Percentiles rank a stretch among this genome's conserved stretches.
Conservation (phyloP, 1,140 invertebrate genomes). For the Bactericera cockerelli region DNA sequence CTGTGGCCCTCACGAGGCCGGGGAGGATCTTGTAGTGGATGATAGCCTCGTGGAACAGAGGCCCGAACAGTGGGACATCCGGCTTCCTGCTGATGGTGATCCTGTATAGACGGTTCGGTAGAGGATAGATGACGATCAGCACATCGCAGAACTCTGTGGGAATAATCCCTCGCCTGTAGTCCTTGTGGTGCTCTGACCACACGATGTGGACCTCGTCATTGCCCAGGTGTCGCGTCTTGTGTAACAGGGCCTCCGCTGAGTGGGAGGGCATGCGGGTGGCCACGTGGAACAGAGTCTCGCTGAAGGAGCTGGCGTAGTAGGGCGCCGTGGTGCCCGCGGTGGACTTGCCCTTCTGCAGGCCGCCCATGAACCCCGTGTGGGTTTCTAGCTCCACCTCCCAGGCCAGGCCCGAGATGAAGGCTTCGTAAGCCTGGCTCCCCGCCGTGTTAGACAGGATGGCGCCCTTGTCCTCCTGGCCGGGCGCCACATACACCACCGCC, state of each 20-base stretch:
- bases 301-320: slow-evolving; percentile 87
- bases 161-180: slow-evolving; percentile 91
- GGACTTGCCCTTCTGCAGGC: slow-evolving; percentile 76
- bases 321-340: slow-evolving; percentile 77
- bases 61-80: slow-evolving; percentile 88
- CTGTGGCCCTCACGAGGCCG: slow-evolving; percentile 76
- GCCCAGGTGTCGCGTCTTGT: slow-evolving; percentile 89
- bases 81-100: slow-evolving; percentile 71
- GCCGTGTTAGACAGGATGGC: slow-evolving; percentile 56
- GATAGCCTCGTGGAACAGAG: slow-evolving; percentile 87
- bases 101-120: slow-evolving; percentile 62
- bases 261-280: slow-evolving; percentile 93
- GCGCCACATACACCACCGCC: slow-evolving; percentile 93
- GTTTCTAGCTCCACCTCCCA: slow-evolving; percentile 70
- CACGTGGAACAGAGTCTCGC: slow-evolving; percentile 81
- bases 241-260: slow-evolving; percentile 63
- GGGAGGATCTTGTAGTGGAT: slow-evolving; percentile 69
- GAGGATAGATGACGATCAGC: slow-evolving; percentile 90
- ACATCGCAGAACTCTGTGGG: slow-evolving; percentile 99
- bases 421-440: slow-evolving; percentile 85
- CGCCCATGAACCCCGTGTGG: slow-evolving; percentile 92
- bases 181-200: slow-evolving; percentile 92
- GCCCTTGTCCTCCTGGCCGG: slow-evolving; percentile 92
- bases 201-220: slow-evolving; percentile 99
- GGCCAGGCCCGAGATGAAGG: slow-evolving; percentile 59